Percentiles rank a stretch among this genome's conserved stretches.
These are phyloP conservation scores for Drosophila yooni DNA, from an alignment of 2,888 invertebrate species.

Conservation along the genomic window DNA sequence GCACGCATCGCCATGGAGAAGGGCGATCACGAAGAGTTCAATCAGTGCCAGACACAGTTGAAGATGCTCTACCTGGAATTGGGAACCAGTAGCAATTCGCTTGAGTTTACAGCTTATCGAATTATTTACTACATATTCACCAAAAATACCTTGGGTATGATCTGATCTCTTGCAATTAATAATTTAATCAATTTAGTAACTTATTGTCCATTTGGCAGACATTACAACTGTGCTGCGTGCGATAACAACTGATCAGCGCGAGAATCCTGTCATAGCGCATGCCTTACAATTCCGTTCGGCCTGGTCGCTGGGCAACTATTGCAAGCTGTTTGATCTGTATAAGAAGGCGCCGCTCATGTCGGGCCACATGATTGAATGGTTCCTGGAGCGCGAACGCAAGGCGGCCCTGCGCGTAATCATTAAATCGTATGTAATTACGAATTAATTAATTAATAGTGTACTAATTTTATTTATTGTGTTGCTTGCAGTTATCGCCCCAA, in stretches of 20 bases:
- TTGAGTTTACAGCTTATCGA: constrained; percentile 98
- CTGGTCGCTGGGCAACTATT: constrained; percentile 96
- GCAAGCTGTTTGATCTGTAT: constrained; percentile 96
- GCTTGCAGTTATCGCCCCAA: constrained; percentile 95
- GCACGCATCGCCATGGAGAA: constrained; percentile 98
- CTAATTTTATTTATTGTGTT: constrained; percentile 71
- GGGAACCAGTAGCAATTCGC: constrained; percentile 89
- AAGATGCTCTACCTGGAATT: constrained; percentile 96
- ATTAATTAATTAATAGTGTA: background rate
- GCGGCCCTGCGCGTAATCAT: constrained; percentile 95
- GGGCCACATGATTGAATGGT: constrained; percentile 98
- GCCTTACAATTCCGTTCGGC: constrained; percentile 95
- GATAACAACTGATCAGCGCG: constrained; percentile 91
- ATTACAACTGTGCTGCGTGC: constrained; percentile 95
- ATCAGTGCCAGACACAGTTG: constrained; percentile 99
- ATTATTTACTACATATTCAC: constrained; percentile 99
- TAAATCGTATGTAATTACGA: constrained; percentile 93
- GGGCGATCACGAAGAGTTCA: constrained; percentile 99
- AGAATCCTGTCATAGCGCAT: constrained; percentile 92
- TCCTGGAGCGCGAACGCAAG: constrained; percentile 97
- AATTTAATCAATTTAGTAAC: constrained; percentile 2
- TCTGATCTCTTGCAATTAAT: constrained; percentile 51
- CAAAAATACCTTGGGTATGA: constrained; percentile 96
- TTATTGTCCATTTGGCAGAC: constrained; percentile 87
- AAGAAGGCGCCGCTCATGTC: constrained; percentile 96